Conservation (phyloP, 1,140 invertebrate genomes). For the Marisa cornuarietis region DNA sequence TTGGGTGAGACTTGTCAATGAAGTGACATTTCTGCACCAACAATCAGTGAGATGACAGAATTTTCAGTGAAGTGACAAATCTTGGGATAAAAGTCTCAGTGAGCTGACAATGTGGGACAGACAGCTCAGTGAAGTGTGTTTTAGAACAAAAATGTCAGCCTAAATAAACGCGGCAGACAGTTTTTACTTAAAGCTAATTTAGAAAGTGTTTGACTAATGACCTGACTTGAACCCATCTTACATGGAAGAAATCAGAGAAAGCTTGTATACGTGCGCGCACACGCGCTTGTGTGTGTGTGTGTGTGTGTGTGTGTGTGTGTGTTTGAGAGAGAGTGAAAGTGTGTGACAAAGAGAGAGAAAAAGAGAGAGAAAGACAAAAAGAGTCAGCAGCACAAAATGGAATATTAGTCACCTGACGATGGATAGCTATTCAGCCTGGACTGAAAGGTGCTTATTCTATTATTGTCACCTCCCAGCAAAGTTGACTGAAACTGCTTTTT, state of each 20-base stretch:
- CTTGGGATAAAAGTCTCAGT: no score
- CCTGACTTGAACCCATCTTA: no score
- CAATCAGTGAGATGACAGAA: no score
- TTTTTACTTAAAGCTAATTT: not conserved
- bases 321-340: not conserved
- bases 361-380: not conserved
- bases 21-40: no score
- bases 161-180: not conserved
- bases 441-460: no score
- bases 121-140: not conserved
- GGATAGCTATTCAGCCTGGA: no score
- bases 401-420: no score
- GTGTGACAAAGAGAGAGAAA: not conserved
- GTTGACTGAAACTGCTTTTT: no score
- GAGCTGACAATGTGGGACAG: not conserved
- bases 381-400: not conserved
- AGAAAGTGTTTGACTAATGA: no score
- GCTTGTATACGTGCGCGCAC: not conserved
- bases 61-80: no score
- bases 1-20: no score
- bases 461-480: no score
- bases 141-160: not conserved
- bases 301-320: not conserved
- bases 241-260: not conserved
- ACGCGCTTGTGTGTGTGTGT: not conserved